A percentile compares a stretch with the other conserved stretches of the same genome.
Conservation (phyloP, 2,113 vertebrate species). For the Lophochroa leadbeateri region DNA sequence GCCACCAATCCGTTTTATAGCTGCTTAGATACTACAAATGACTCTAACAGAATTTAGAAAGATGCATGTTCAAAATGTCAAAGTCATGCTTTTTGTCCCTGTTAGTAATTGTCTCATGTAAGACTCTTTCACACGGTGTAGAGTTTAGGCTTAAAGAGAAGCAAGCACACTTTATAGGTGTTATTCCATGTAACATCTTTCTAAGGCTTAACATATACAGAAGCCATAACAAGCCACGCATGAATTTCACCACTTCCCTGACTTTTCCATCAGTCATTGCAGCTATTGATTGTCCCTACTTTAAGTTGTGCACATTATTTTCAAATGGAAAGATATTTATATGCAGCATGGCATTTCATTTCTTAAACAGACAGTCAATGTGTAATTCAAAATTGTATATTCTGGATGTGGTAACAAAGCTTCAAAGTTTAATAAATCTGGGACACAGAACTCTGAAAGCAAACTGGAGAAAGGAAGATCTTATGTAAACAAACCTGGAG, state of each 20-base stretch:
- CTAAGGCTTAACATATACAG: not conserved
- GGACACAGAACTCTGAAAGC: not conserved
- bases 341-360: not conserved
- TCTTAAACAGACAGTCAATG: not conserved
- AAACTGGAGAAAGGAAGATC: not conserved
- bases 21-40: constrained; percentile 9
- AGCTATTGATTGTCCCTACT: not conserved
- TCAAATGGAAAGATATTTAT: constrained; percentile 17
- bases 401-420: not conserved
- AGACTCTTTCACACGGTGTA: not conserved
- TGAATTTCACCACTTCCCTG: not conserved
- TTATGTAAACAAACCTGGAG: not conserved
- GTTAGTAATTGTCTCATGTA: constrained; percentile 4
- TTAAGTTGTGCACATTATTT: not conserved
- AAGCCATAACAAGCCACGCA: not conserved
- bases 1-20: constrained; percentile 26
- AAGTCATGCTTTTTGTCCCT: constrained; percentile 17
- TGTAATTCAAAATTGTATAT: not conserved
- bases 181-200: constrained; percentile 1
- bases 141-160: constrained; percentile 11
- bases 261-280: not conserved
- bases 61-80: constrained; percentile 24
- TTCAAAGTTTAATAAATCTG: not conserved
- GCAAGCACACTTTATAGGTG: not conserved
- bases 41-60: constrained; percentile 12